A percentile compares a stretch with the other conserved stretches of the same genome.
Conservation (phyloP, 2,888 invertebrate species). For the Tanypteryx hageni region DNA sequence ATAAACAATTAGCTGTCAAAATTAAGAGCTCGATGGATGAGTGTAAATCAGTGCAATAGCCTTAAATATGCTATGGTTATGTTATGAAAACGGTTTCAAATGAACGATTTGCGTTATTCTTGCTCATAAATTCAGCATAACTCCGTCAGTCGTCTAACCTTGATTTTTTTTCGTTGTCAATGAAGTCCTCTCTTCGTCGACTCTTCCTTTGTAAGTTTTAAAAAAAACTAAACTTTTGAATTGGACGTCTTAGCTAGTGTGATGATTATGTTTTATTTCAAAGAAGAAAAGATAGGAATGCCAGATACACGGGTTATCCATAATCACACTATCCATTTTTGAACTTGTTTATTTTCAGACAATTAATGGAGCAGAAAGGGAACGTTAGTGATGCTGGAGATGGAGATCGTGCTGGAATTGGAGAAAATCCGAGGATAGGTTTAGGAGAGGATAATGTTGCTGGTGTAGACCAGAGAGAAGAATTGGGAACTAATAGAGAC, state of each 20-base stretch:
- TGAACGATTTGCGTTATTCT: neutral
- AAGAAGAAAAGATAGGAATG: too few species aligned
- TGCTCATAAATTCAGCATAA: neutral
- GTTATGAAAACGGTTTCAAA: neutral
- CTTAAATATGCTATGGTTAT: neutral
- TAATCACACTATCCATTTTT: too few species aligned
- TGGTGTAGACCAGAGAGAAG: constrained; percentile 9
- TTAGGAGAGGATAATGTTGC: constrained; percentile 26
- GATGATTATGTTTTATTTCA: too few species aligned
- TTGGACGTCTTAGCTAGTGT: too few species aligned
- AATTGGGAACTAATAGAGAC: neutral
- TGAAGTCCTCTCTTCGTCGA: neutral
- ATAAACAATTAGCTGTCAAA: constrained; percentile 1
- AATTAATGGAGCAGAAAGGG: constrained; percentile 40
- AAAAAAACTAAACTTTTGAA: neutral
- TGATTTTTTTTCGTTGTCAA: neutral
- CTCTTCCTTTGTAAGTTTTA: neutral
- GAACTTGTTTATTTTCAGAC: neutral
- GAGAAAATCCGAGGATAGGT: neutral
- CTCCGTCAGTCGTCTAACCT: neutral
- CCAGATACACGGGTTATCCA: too few species aligned
- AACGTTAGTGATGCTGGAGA: constrained; percentile 30
- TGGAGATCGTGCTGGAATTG: neutral
- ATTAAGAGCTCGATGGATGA: neutral
- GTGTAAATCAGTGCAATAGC: neutral